A percentile compares a stretch with the other conserved stretches of the same genome.
Conservation (phyloP, 1,140 invertebrate genomes). For the Drosophila chauvacae region DNA sequence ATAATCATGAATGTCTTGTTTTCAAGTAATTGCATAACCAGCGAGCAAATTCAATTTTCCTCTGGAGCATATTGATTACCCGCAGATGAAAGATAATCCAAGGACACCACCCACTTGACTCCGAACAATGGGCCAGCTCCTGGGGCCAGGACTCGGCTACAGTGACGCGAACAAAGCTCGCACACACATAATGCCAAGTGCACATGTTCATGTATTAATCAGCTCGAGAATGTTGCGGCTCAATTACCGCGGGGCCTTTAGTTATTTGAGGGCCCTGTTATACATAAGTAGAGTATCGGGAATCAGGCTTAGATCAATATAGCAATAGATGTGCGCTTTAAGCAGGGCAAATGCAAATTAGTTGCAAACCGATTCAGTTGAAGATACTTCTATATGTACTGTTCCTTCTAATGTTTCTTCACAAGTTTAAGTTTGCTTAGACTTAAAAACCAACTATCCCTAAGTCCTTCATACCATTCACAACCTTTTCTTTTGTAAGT, state of each 20-base stretch:
- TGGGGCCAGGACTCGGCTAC: not conserved
- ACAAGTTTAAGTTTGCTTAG: not conserved
- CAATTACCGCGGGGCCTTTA: constrained; percentile 60
- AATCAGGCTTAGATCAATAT: constrained; percentile 12
- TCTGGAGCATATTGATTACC: constrained; percentile 40
- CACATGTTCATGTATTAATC: constrained; percentile 60
- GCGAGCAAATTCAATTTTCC: constrained; percentile 4
- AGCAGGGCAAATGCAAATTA: not conserved
- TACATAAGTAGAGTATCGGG: not conserved
- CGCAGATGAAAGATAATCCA: constrained; percentile 43
- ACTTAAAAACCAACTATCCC: not conserved
- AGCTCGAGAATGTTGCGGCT: constrained; percentile 63
- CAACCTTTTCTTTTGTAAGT: not conserved
- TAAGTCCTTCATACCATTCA: not conserved
- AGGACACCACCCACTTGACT: constrained; percentile 23
- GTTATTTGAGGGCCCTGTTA: constrained; percentile 35
- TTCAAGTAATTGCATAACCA: constrained; percentile 21
- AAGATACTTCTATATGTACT: not conserved
- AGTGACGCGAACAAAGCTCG: constrained; percentile 42
- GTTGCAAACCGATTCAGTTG: no score
- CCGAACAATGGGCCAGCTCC: constrained; percentile 21
- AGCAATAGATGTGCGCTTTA: not conserved
- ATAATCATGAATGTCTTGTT: constrained; percentile 7
- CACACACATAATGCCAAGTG: constrained; percentile 30
- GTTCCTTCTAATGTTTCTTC: not conserved